Percentiles rank a stretch among this genome's conserved stretches.
These are phyloP conservation scores for Bubo scandiacus DNA, from an alignment of 2,113 vertebrate species.

Conservation along the genomic window DNA sequence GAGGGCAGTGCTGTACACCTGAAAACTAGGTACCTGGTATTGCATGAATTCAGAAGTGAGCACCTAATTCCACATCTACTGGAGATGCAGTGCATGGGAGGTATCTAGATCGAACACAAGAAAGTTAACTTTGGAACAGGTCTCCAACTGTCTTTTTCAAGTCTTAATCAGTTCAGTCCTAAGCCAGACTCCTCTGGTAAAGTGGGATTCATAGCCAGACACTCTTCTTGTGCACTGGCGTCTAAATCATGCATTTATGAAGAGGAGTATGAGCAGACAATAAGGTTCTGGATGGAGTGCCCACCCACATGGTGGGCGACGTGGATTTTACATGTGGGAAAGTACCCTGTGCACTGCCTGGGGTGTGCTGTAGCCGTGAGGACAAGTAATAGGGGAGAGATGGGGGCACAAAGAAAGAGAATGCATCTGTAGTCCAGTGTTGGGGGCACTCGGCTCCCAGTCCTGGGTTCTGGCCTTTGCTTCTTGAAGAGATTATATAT, in stretches of 20 bases:
- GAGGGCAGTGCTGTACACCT: background rate
- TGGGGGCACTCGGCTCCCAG: background rate
- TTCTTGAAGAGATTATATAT: background rate
- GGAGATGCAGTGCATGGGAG: background rate
- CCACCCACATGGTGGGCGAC: rapidly evolving
- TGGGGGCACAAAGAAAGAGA: background rate
- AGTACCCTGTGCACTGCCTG: background rate
- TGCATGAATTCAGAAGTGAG: background rate
- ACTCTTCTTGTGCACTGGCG: background rate
- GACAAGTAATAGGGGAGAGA: background rate
- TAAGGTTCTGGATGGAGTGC: background rate
- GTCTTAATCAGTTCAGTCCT: background rate
- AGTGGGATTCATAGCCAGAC: background rate
- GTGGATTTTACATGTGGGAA: background rate
- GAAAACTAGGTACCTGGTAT: background rate
- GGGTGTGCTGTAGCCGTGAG: background rate
- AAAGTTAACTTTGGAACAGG: background rate
- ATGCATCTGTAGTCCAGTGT: rapidly evolving
- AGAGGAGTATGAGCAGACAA: background rate
- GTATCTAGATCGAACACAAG: background rate
- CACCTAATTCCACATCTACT: background rate
- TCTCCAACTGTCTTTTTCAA: background rate
- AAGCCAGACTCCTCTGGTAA: background rate
- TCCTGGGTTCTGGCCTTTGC: background rate
- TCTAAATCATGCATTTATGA: background rate